A percentile compares a stretch with the other conserved stretches of the same genome.
Conservation (phyloP, 2,888 invertebrate genomes). For the Lapara coniferarum region DNA sequence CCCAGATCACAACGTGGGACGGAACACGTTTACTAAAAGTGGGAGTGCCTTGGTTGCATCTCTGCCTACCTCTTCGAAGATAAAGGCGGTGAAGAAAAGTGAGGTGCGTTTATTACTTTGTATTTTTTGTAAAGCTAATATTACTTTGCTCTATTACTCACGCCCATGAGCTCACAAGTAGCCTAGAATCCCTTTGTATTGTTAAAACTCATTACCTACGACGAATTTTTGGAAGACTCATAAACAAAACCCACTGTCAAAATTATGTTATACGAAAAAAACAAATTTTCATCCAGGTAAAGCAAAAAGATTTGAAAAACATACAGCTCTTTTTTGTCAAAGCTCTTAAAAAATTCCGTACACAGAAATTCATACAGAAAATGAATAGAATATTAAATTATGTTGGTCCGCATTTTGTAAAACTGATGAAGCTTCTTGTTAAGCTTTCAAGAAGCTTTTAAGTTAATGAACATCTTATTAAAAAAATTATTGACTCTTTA, state of each 20-base stretch:
- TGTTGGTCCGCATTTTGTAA: slow-evolving; percentile 77
- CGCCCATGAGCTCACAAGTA: not conserved
- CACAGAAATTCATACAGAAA: slow-evolving; percentile 77
- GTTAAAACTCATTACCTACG: not conserved
- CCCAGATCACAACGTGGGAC: no score
- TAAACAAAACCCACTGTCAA: slow-evolving; percentile 17
- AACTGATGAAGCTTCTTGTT: slow-evolving; percentile 81
- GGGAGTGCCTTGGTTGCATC: no score
- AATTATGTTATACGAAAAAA: slow-evolving; percentile 24
- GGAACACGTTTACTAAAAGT: no score
- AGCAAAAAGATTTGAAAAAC: slow-evolving; percentile 33
- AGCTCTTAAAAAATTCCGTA: slow-evolving; percentile 66
- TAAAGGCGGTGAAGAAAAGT: no score
- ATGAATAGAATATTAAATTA: slow-evolving; percentile 82
- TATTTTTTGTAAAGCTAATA: no score
- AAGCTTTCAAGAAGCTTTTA: slow-evolving; percentile 81
- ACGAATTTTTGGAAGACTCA: slow-evolving; percentile 5
- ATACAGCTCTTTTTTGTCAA: slow-evolving; percentile 56
- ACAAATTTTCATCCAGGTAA: slow-evolving; percentile 20
- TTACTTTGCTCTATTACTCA: no score
- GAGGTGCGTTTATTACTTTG: no score
- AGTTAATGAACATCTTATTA: slow-evolving; percentile 79
- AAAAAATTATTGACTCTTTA: slow-evolving; percentile 76
- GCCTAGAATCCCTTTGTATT: not conserved
- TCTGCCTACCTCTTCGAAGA: no score